Evolutionary conservation across 1,140 invertebrate genomes (phyloP), one percentile per base, ranked within the genome.

Genomic region (Drosophila sproati): DNA sequence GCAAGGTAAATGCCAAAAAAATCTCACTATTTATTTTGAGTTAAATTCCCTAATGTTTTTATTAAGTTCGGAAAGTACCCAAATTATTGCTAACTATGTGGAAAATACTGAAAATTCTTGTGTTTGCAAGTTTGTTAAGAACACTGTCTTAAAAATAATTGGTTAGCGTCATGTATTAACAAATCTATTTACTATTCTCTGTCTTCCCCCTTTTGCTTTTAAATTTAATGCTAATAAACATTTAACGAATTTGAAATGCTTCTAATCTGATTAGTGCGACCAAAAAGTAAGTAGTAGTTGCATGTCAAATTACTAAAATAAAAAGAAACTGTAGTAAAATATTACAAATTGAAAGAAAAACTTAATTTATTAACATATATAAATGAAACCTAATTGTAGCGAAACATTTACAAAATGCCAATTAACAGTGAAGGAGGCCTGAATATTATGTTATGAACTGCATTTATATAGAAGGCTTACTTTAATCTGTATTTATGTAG

Each of bases 251-350:
- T 62, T 34, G 34, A 55, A 59, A 47, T 45, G 75, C 75, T 78
- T 67, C 61, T 54, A 70, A 64, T 20, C 48, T 12, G 39, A 56
- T 60, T 76, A 91, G 90, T 91, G 68, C 86, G 90, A 28, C 89
- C 86, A 69, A 91, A 77, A 85, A 91, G 90, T 91, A 91, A 91
- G 90, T 91, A 89, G 70, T 67, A 20, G 20, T 20, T 39, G 57
- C 62, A 64, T 60, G 74, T 43, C 4, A 32, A 63, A 20, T 20
- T 39, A 60, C 43, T 37, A 37, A 50, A 20, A 20, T 2, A 20
- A 20, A 20, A 20, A 20, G 20, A 20, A 20, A 20, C 20, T 20
- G 20, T 20, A 20, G 20, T 20, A 20, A 20, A 20, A 20, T 20
- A 20, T 20, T 20, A 20, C 20, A 20, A 20, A 20, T 1, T 20